A percentile compares a stretch with the other conserved stretches of the same genome.
These are phyloP conservation scores for Sebastes alutus DNA, from an alignment of 2,797 vertebrate genomes.

Conservation along the genomic window DNA sequence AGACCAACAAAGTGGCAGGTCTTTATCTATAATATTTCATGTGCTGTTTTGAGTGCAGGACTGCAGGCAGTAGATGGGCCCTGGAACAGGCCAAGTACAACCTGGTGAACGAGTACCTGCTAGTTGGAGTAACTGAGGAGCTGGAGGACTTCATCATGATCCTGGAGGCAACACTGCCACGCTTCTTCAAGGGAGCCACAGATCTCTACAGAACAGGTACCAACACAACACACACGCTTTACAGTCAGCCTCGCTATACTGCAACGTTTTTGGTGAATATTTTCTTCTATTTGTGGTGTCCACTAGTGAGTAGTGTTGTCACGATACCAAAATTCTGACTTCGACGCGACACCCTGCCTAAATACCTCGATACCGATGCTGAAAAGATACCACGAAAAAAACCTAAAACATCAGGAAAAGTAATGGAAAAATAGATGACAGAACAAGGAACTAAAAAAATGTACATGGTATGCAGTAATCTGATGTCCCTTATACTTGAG, in stretches of 20 bases:
- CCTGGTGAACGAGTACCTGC: conserved; percentile 94
- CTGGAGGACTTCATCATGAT: conserved; percentile 98
- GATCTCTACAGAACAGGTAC: conserved; percentile 94
- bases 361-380: background rate
- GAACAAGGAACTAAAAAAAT: background rate
- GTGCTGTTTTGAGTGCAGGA: conserved; percentile 83
- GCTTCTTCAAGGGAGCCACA: conserved; percentile 94
- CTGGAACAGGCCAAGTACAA: conserved; percentile 98
- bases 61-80: conserved; percentile 94
- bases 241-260: background rate
- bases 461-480: background rate
- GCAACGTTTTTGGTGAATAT: background rate
- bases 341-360: background rate
- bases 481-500: too few species aligned
- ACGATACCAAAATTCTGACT: too few species aligned
- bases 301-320: too few species aligned
- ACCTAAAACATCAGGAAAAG: background rate
- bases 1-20: too few species aligned
- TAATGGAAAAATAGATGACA: background rate
- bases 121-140: conserved; percentile 97
- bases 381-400: background rate
- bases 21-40: background rate
- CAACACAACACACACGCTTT: background rate
- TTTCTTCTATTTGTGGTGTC: background rate
- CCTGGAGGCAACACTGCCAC: conserved; percentile 92